Conservation (phyloP, 2,113 vertebrate genomes). For the Loxodonta africana region DNA sequence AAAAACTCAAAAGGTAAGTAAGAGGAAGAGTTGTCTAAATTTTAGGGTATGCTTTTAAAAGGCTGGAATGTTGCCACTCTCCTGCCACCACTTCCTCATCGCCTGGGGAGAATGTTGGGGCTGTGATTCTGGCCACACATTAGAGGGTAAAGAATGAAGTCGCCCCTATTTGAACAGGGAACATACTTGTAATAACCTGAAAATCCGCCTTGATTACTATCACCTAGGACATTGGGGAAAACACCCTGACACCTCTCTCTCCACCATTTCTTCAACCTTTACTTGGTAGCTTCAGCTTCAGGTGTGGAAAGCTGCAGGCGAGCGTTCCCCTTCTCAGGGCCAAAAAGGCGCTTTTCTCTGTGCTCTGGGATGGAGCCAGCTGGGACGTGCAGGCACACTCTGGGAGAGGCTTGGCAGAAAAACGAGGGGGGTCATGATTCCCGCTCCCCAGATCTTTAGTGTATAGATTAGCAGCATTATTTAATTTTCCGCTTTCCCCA, state of each 20-base stretch:
- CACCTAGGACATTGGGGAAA: neutral
- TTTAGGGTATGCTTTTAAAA: neutral
- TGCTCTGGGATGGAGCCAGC: neutral
- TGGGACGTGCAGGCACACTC: fast-evolving
- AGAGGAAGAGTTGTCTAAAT: neutral
- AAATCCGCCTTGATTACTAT: neutral
- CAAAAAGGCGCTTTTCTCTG: neutral
- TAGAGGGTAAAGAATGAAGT: neutral
- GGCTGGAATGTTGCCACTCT: no score
- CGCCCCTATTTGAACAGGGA: neutral
- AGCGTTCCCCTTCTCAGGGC: neutral
- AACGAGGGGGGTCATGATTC: neutral
- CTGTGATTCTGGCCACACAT: neutral
- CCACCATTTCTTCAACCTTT: neutral
- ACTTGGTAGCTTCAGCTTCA: neutral
- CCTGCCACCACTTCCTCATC: fast-evolving
- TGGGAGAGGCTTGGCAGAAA: neutral
- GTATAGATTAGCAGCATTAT: neutral
- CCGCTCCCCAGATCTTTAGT: neutral
- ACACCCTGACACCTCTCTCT: neutral
- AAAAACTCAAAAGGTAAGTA: constrained; percentile 6
- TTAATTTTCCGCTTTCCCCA: neutral
- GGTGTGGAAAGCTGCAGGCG: neutral
- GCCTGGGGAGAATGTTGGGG: neutral
- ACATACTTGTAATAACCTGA: neutral